Conservation (phyloP, 1,140 invertebrate species). For the Ditylenchus dipsaci region DNA sequence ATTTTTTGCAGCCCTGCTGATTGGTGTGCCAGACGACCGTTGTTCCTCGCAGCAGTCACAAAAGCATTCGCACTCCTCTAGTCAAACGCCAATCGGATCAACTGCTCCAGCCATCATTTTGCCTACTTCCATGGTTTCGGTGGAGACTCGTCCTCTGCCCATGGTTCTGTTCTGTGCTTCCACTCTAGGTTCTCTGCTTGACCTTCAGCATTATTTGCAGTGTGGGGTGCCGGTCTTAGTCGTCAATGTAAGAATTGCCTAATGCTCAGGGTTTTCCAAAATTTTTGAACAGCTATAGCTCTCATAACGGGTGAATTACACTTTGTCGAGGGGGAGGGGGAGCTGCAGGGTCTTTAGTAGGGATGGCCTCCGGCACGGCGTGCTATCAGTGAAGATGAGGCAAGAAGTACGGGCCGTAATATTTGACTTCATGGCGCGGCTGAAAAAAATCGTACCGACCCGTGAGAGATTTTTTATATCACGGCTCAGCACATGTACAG, state of each 20-base stretch:
- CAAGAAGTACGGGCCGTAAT: too few species aligned
- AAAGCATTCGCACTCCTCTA: slow-evolving; percentile 5
- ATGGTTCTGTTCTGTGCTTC: slow-evolving; percentile 48
- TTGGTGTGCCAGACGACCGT: slow-evolving; percentile 44
- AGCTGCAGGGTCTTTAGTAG: too few species aligned
- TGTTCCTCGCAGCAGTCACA: slow-evolving; percentile 1
- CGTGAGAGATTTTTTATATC: too few species aligned
- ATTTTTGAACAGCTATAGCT: too few species aligned
- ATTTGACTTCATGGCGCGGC: too few species aligned
- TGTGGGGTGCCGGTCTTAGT: slow-evolving; percentile 49
- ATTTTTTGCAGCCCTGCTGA: slow-evolving; percentile 40
- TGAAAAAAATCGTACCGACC: too few species aligned
- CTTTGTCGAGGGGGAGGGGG: too few species aligned
- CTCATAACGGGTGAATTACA: too few species aligned
- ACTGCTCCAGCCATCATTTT: slow-evolving; percentile 40
- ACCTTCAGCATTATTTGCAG: slow-evolving; percentile 41
- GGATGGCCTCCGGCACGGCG: too few species aligned
- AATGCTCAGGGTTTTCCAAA: too few species aligned
- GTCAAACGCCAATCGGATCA: slow-evolving; percentile 31
- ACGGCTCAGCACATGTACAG: too few species aligned
- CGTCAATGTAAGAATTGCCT: slow-evolving; percentile 31
- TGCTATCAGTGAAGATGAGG: too few species aligned
- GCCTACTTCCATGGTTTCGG: slow-evolving; percentile 28
- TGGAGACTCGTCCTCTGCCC: slow-evolving; percentile 47
- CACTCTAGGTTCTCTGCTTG: slow-evolving; percentile 32